A percentile compares a stretch with the other conserved stretches of the same genome.
phyloP scores from a whole-genome alignment of 2,797 vertebrate genomes.

The Macropodus opercularis region DNA sequence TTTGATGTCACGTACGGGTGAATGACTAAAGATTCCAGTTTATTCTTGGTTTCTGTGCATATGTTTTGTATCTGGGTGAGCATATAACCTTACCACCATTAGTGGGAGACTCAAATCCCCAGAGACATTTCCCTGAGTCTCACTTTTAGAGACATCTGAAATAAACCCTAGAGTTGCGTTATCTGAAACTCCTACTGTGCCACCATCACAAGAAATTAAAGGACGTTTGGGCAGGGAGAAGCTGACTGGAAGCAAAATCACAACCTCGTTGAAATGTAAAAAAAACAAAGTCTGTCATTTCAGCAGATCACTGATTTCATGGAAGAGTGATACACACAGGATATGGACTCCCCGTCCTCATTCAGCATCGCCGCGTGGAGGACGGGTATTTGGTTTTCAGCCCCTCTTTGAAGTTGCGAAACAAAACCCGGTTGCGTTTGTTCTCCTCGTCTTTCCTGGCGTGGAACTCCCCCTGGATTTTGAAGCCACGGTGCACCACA shows the following conservation, averaged over 20 bases:
- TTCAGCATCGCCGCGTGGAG: slow-evolving; percentile 86
- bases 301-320: slow-evolving; percentile 2
- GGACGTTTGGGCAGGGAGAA: background rate
- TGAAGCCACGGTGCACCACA: slow-evolving; percentile 90
- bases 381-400: slow-evolving; percentile 89
- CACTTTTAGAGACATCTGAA: slow-evolving; percentile 26
- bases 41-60: background rate
- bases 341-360: background rate
- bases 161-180: slow-evolving; percentile 17
- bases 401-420: slow-evolving; percentile 91
- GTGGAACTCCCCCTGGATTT: slow-evolving; percentile 89
- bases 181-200: slow-evolving; percentile 20
- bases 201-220: background rate
- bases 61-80: background rate
- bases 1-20: background rate
- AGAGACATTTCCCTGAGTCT: slow-evolving; percentile 20
- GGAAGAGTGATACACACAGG: background rate
- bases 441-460: slow-evolving; percentile 90
- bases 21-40: background rate
- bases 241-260: slow-evolving; percentile 13
- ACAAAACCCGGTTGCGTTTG: slow-evolving; percentile 87
- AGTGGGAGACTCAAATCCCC: slow-evolving; percentile 18
- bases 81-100: background rate
- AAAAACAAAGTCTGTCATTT: slow-evolving; percentile 5
- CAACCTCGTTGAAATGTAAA: slow-evolving; percentile 16